Base-by-base conservation (phyloP, 2,888 invertebrate species). In the Thereva nobilitata region DNA sequence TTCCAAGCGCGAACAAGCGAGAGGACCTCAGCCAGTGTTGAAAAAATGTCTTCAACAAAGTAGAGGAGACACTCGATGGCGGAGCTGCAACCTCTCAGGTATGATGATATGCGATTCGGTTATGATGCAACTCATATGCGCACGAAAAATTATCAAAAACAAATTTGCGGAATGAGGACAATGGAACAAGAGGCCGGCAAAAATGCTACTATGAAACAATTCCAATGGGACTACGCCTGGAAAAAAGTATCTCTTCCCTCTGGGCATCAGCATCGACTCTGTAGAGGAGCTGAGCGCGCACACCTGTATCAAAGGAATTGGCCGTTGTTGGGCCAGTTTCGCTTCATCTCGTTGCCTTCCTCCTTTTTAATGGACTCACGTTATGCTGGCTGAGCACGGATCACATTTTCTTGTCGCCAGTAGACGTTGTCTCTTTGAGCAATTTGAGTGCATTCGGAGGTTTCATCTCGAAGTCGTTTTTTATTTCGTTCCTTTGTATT, bases 321-420 rank as follows among this genome's bases (percentile, higher is more conserved):
- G 12, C 64, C 44, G 53, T 64, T 52, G 52, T 40, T 59, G 12
- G 45, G 42, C 53, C 9, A 8, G 53, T 53, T 42, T 53, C 44
- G 42, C 53, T 64, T 64, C 53, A 64, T 64, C 64, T 64, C 53
- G 64, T 10, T 44, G 50, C 50, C 44, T 50, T 64, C 53, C 53
- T 42, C 9, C 9, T 42, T 64, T 53, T 64, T 65, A 65, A 65
- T 65, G 55, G 42, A 38, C 65, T 55, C 40, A n/a, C 54, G 55
- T 65, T 55, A 65, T 65, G 65, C 65, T 65, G 65, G 65, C 37
- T 65, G 65, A 65, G 47, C 65, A 65, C 65, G 54, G 65, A 65
- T 56, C 65, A 65, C 65, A 65, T 65, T 56, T 65, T 65, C 47
- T 56, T 41, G 47, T 61, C 50, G 10, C 23, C 10, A 5, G 5